Evolutionary conservation across 2,113 vertebrate species (phyloP), one percentile per base, ranked within the genome.

Genomic region (Rattus rattus): DNA sequence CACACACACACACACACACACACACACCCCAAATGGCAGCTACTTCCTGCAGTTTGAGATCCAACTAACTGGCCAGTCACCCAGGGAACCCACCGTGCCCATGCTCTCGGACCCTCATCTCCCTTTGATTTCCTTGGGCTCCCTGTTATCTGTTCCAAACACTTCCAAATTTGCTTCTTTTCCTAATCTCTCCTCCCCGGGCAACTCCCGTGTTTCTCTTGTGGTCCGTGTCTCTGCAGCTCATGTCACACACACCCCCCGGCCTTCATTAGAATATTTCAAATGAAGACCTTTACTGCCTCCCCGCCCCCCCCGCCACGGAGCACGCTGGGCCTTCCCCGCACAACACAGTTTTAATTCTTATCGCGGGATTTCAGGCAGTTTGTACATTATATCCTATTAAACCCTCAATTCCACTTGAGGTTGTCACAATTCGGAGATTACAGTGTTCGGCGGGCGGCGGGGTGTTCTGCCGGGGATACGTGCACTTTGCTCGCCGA

Each of bases 341-440:
- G 70, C 26, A 77, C 26, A 12, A 65, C 69, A 49, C 91, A 11
- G 88, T 95, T 98, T 95, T 61, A 59, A 24, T 95, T 96, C 98
- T 98, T 98, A 99, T 98, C 98, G 24, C 98, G 96, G 59, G 97
- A 93, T 97, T 98, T 97, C 98, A 98, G 98, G 98, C 98, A 88
- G 97, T 98, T 96, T 73, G 93, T 98, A 98, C 97, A 98, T 98
- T 98, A 98, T 97, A 98, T 98, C 98, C 98, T 98, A 98, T 98
- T 98, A 98, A 98, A 61, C 85, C 97, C 97, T 96, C 97, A 88
- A 95, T 98, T 98, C 97, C 97, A 70, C 97, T 96, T 97, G 73
- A 97, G 97, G 97, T 96, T 98, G 98, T 98, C 98, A 95, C 97
- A 96, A 98, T 97, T 96, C 95, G 54, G 80, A 98, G 98, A 98